Percentiles rank a stretch among this genome's conserved stretches.
Conservation (phyloP, 53 echinoderm and acorn worm species). For the Zoroaster sp. region DNA sequence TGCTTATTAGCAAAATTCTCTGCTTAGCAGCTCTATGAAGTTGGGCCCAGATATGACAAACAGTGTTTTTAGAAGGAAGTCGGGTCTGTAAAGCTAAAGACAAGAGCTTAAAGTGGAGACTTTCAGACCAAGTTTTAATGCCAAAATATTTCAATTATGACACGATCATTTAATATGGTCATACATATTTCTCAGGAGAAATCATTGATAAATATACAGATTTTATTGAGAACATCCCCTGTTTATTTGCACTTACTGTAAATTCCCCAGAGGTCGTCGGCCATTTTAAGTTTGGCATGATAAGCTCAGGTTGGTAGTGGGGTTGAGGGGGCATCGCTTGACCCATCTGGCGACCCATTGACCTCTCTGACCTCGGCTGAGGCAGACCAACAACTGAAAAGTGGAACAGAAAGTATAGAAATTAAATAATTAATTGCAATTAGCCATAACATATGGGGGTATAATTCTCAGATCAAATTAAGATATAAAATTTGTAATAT, state of each 20-base stretch:
- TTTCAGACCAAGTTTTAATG: not conserved
- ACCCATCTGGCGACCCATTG: conserved; percentile 78
- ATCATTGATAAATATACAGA: not conserved
- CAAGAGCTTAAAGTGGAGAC: too few relatives aligned
- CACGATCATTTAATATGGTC: too few relatives aligned
- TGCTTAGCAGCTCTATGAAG: too few relatives aligned
- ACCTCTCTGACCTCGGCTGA: conserved; percentile 59
- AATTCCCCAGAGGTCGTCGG: conserved; percentile 80
- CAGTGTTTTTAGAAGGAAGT: too few relatives aligned
- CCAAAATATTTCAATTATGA: too few relatives aligned
- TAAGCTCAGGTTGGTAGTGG: conserved; percentile 67
- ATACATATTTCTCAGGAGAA: not conserved
- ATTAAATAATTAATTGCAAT: too few relatives aligned
- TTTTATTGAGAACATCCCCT: not conserved
- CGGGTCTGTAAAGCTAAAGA: too few relatives aligned
- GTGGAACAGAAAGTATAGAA: not conserved
- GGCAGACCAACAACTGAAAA: conserved; percentile 81
- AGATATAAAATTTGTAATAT: too few relatives aligned
- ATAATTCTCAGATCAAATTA: too few relatives aligned
- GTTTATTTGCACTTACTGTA: conserved; percentile 61
- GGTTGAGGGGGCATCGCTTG: conserved; percentile 62
- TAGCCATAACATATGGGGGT: not conserved
- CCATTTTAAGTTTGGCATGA: conserved; percentile 81
- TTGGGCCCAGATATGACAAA: too few relatives aligned
- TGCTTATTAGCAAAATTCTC: too few relatives aligned